Percentiles rank a stretch among this genome's conserved stretches.
Evolutionary conservation across 2,888 invertebrate genomes (phyloP).

Genomic region (Argyresthia albistria): DNA sequence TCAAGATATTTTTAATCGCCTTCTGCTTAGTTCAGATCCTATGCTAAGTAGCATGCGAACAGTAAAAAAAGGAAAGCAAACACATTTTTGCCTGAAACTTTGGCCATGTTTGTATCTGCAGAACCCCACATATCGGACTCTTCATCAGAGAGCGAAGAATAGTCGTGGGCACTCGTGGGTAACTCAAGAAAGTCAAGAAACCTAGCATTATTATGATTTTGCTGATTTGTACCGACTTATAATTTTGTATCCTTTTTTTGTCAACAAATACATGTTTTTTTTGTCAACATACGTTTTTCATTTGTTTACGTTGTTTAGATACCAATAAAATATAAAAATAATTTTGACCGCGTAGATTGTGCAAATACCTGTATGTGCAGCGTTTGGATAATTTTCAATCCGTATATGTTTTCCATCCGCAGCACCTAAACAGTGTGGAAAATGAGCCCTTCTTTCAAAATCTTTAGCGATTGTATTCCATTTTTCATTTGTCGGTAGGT

Average conservation of each 20-base stretch:
- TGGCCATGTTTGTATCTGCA: slow-evolving; percentile 1
- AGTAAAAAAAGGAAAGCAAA: slow-evolving; percentile 8
- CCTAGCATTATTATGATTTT: neutral
- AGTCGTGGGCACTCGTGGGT: neutral
- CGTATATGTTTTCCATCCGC: too few relatives aligned
- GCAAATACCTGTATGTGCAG: neutral
- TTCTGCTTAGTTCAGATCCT: slow-evolving; percentile 13
- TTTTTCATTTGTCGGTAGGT: too few relatives aligned
- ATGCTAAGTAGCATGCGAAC: slow-evolving; percentile 6
- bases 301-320: neutral
- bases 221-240: neutral
- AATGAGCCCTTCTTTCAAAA: too few relatives aligned
- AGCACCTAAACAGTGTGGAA: too few relatives aligned
- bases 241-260: neutral
- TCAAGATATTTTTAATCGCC: slow-evolving; percentile 12
- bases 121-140: neutral
- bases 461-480: too few relatives aligned
- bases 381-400: too few relatives aligned
- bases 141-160: neutral
- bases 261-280: neutral
- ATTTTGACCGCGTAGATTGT: neutral
- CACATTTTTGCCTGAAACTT: slow-evolving; percentile 6
- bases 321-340: neutral
- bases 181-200: neutral
- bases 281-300: neutral